Evolutionary conservation across 1,140 invertebrate species (phyloP).

Genomic region (Chironomus striatipennis): DNA sequence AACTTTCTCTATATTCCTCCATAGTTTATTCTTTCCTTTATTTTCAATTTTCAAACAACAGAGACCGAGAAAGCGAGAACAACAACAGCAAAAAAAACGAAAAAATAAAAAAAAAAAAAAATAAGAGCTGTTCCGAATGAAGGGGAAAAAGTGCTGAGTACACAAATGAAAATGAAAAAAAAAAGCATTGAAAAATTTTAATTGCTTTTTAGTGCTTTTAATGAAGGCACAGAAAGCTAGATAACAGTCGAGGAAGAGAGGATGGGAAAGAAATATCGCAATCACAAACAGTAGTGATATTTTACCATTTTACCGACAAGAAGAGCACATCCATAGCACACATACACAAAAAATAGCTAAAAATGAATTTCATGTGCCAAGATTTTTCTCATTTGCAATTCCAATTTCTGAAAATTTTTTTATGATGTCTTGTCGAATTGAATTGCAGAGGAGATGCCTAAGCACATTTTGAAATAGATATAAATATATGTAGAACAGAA

Average conservation of each 20-base stretch:
- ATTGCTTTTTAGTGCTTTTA: slow-evolving; percentile 14
- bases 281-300: not conserved
- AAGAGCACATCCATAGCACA: too few relatives aligned
- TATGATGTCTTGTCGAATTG: not conserved
- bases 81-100: too few relatives aligned
- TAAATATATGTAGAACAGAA: not conserved
- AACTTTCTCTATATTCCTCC: too few relatives aligned
- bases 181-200: slow-evolving; percentile 1
- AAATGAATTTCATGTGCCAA: slow-evolving; percentile 1
- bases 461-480: too few relatives aligned
- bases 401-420: not conserved
- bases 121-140: not conserved
- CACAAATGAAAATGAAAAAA: not conserved
- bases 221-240: not conserved
- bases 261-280: not conserved
- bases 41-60: not conserved
- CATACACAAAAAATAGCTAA: not conserved
- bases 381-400: slow-evolving; percentile 13
- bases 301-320: not conserved
- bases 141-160: slow-evolving; percentile 12
- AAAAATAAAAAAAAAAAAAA: too few relatives aligned
- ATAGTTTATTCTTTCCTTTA: not conserved
- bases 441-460: not conserved
- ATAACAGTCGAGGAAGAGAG: not conserved
- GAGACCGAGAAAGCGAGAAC: too few relatives aligned